phyloP scores from a whole-genome alignment of 1,140 invertebrate genomes.

The Microplitis demolitor region DNA sequence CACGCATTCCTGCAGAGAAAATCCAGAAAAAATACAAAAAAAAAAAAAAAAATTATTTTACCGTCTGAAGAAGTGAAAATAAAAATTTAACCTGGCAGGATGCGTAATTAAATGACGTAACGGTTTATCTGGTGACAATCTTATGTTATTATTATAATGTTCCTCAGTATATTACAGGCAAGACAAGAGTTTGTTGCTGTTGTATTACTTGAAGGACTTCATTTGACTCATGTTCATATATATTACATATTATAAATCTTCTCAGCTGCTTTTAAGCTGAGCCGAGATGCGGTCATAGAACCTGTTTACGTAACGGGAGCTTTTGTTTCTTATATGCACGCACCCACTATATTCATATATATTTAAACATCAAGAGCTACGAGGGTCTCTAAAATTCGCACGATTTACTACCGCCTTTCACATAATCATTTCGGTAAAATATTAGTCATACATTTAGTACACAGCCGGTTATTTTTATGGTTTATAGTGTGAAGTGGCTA shows the following conservation, averaged over 20 bases:
- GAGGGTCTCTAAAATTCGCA: constrained; percentile 16
- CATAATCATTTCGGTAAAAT: constrained; percentile 22
- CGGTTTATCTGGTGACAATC: constrained; percentile 23
- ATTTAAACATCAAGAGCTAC: neutral
- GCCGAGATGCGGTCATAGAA: constrained; percentile 3
- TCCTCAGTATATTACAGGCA: no score
- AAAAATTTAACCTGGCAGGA: no score
- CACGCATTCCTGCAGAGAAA: no score
- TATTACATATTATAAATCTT: neutral
- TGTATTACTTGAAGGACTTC: neutral
- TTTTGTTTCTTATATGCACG: constrained; percentile 21
- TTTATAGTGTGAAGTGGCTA: neutral
- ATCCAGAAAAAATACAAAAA: no score
- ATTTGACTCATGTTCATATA: neutral
- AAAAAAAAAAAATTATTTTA: no score
- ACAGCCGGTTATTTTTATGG: no score
- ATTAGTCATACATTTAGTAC: neutral
- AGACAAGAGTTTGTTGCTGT: no score
- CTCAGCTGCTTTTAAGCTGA: constrained; percentile 5
- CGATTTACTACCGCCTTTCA: constrained; percentile 23
- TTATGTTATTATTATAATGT: neutral
- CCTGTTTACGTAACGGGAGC: constrained; percentile 27
- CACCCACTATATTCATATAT: constrained; percentile 4
- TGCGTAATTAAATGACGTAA: constrained; percentile 20
- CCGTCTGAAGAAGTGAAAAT: no score